Base-by-base conservation (phyloP, 2,113 vertebrate genomes). In the Silurus asotus region DNA sequence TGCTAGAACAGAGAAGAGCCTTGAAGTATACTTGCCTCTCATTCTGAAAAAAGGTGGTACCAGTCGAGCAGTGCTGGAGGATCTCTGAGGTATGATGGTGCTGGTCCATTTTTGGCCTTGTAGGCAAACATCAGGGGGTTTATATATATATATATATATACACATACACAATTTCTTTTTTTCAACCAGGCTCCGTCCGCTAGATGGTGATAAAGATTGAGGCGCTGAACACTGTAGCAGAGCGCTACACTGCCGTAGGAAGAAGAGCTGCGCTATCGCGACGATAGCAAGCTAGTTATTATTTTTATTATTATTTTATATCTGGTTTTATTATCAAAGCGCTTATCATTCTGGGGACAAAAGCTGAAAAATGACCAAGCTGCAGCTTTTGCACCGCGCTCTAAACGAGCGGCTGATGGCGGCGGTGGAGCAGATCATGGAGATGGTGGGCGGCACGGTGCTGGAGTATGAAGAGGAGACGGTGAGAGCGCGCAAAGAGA, bases 391-490 rank as follows among this genome's bases (percentile, higher is more conserved):
- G 72, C 88, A 89, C 59, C 88, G 88, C 8, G 87, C 88, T 37
- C 83, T 91, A 5, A 90, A 88, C 74, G 87, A 91, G 87, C 89
- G 89, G 5, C 84, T 91, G 74, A 89, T 90, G 90, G 88, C 88
- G 10, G 89, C 88, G 65, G 89, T 91, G 81, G 89, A 90, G 72
- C 89, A 91, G 83, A 88, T 91, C 19, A 88, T 91, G 88, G 90
- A 89, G 79, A 86, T 91, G 88, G 89, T 90, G 49, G 88, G 89
- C 23, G 88, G 88, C 25, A 89, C 89, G 14, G 88, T 91, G 88
- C 86, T 87, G 85, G 89, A 91, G 86, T 91, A 89, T 74, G 89
- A 91, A 37, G 84, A 88, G 69, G 90, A 91, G 88, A 91, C 89
- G 45, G 59, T 86, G 55, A 80, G 89, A 45, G 88, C 84, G 17